phyloP scores from a whole-genome alignment of 2,113 vertebrate genomes.

The Scalopus aquaticus region DNA sequence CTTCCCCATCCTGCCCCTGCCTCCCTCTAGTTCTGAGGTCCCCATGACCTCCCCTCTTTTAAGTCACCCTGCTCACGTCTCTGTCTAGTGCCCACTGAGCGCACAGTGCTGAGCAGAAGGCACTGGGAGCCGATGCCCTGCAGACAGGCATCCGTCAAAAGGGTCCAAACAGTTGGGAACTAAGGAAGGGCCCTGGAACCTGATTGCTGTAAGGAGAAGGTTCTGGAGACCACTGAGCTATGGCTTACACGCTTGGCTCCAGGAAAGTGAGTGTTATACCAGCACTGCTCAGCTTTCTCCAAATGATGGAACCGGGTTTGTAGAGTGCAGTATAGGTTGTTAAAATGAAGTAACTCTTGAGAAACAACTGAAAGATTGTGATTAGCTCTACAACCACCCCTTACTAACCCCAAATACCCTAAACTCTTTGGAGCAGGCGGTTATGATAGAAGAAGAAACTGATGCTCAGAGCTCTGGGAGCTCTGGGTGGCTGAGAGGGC shows the following conservation, averaged over 20 bases:
- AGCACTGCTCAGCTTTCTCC: neutral
- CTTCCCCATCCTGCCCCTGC: neutral
- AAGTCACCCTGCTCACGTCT: neutral
- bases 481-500: neutral
- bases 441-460: neutral
- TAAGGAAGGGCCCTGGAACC: neutral
- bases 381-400: neutral
- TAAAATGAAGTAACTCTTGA: neutral
- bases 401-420: neutral
- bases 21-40: neutral
- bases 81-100: neutral
- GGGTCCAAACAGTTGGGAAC: neutral
- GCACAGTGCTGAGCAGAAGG: neutral
- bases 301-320: accelerated
- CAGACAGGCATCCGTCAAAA: neutral
- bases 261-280: neutral
- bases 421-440: neutral
- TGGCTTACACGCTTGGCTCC: neutral
- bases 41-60: neutral
- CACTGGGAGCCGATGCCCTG: neutral
- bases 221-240: neutral
- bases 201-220: no score
- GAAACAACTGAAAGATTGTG: neutral
- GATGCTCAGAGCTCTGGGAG: accelerated
- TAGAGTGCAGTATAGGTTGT: accelerated